phyloP scores from a whole-genome alignment of 2,797 vertebrate species.

The Cirrhinus molitorella region DNA sequence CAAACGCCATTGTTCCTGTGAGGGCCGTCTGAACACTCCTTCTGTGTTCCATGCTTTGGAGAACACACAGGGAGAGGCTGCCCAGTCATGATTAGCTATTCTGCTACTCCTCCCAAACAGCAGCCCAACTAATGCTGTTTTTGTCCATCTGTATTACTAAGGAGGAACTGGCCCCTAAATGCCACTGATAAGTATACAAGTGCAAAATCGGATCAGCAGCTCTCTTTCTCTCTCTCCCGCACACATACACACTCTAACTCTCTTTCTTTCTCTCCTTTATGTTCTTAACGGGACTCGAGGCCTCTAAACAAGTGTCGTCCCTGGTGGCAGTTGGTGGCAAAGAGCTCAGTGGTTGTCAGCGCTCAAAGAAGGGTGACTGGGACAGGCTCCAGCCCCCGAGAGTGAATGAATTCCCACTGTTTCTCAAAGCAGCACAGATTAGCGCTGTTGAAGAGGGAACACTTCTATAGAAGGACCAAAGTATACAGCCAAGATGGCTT shows the following conservation, averaged over 20 bases:
- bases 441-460: conserved; percentile 70
- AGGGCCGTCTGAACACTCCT: conserved; percentile 42
- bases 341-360: conserved; percentile 63
- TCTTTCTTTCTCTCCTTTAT: conserved; percentile 26
- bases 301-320: conserved; percentile 66
- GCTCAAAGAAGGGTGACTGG: conserved; percentile 68
- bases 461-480: conserved; percentile 29
- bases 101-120: conserved; percentile 46
- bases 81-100: conserved; percentile 54
- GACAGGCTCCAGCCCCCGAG: conserved; percentile 19
- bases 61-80: conserved; percentile 46
- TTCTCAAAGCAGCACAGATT: conserved; percentile 65
- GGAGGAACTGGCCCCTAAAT: conserved; percentile 54
- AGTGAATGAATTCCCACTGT: conserved; percentile 54
- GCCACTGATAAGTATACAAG: conserved; percentile 61
- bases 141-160: conserved; percentile 67
- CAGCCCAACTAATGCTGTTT: conserved; percentile 65
- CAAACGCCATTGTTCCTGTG: conserved; percentile 40
- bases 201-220: conserved; percentile 64
- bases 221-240: conserved; percentile 31
- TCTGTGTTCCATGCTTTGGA: conserved; percentile 43
- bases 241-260: not conserved
- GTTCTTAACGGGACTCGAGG: conserved; percentile 30
- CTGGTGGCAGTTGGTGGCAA: conserved; percentile 71
- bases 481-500: conserved; percentile 23